Conservation (phyloP, 2,888 invertebrate species). For the Atherix ibis region DNA sequence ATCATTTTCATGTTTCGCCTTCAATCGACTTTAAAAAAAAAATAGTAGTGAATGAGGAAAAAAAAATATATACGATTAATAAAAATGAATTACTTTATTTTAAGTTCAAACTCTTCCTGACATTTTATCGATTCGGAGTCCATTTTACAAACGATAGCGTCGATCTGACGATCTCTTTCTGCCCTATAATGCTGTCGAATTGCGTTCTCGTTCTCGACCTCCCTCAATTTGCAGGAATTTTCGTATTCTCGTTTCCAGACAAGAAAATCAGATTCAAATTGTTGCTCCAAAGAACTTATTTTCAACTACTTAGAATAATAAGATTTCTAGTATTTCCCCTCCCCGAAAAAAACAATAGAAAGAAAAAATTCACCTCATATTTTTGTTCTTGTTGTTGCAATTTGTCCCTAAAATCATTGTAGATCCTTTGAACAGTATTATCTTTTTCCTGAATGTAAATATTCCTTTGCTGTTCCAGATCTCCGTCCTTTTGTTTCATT, state of each 20-base stretch:
- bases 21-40: constrained; percentile 41
- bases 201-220: constrained; percentile 49
- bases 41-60: not conserved
- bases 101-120: constrained; percentile 27
- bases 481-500: constrained; percentile 34
- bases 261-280: constrained; percentile 44
- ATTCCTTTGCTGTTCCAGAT: constrained; percentile 27
- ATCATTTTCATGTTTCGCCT: constrained; percentile 61
- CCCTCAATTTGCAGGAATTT: constrained; percentile 29
- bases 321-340: too few species aligned
- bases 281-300: too few species aligned
- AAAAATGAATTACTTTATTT: constrained; percentile 19
- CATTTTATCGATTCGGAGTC: constrained; percentile 27
- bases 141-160: constrained; percentile 34
- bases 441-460: constrained; percentile 34
- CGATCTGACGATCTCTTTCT: constrained; percentile 66
- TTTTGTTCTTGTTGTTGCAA: constrained; percentile 33
- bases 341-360: not conserved
- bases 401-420: constrained; percentile 36
- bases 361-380: constrained; percentile 25
- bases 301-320: too few species aligned
- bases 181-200: constrained; percentile 52
- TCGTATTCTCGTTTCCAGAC: constrained; percentile 44
- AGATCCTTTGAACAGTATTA: constrained; percentile 32
- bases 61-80: not conserved